Conservation (phyloP, 2,113 vertebrate genomes). For the human region DNA sequence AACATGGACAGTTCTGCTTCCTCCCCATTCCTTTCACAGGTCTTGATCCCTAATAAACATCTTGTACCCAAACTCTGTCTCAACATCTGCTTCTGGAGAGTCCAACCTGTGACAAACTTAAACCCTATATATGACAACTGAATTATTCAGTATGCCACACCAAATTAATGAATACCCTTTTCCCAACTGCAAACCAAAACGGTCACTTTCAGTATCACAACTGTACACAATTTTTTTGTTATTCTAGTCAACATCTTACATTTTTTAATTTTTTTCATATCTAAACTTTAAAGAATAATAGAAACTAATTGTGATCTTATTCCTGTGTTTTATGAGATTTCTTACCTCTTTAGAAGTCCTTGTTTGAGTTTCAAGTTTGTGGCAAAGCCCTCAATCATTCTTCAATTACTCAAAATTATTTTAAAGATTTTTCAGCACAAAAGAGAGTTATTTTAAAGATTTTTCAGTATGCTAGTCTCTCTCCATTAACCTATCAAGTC, state of each 20-base stretch:
- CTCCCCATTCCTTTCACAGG: background rate
- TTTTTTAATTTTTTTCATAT: background rate
- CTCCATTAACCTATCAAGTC: background rate
- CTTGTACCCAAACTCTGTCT: background rate
- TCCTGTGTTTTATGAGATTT: background rate
- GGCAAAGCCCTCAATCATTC: background rate
- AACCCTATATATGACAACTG: background rate
- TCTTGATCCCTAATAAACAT: background rate
- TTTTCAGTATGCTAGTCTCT: background rate
- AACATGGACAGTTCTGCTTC: background rate
- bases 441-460: slow-evolving; percentile 30
- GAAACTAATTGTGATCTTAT: slow-evolving; percentile 9
- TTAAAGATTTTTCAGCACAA: slow-evolving; percentile 36
- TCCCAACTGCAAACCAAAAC: background rate
- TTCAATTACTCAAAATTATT: slow-evolving; percentile 40
- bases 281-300: background rate
- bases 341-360: background rate
- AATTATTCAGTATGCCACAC: background rate
- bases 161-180: background rate
- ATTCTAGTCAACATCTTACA: background rate
- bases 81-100: background rate
- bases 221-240: background rate
- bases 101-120: background rate
- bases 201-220: background rate
- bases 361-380: slow-evolving; percentile 14